These are phyloP conservation scores for Ophioninae sp. DNA, from an alignment of 2,888 invertebrate genomes.

Conservation along the genomic window DNA sequence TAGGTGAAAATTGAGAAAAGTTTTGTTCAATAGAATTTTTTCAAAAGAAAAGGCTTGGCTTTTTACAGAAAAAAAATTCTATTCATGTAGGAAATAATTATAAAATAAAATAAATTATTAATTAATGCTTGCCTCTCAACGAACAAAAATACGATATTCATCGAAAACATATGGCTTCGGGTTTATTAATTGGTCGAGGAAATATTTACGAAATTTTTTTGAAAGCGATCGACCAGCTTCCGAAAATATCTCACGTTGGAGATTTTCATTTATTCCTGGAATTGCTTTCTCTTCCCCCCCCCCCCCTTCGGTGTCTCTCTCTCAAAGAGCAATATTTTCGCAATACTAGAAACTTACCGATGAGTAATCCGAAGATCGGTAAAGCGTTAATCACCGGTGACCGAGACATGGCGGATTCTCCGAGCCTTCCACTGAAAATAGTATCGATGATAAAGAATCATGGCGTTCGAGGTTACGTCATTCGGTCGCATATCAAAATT, in stretches of 20 bases:
- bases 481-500: neutral
- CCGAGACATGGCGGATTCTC: constrained; percentile 53
- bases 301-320: neutral
- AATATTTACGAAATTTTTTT: neutral
- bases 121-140: neutral
- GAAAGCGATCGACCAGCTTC: neutral
- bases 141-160: neutral
- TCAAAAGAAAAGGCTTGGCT: too few relatives aligned
- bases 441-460: constrained; percentile 18
- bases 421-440: neutral
- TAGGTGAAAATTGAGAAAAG: too few relatives aligned
- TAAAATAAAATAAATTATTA: too few relatives aligned
- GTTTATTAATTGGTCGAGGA: neutral
- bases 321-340: neutral
- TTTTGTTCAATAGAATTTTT: too few relatives aligned
- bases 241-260: neutral
- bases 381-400: constrained; percentile 36
- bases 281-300: neutral
- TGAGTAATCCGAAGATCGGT: constrained; percentile 41
- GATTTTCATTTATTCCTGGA: neutral
- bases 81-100: too few relatives aligned
- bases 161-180: neutral
- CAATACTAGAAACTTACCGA: constrained; percentile 48
- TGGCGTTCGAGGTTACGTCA: neutral
- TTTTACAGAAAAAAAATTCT: too few relatives aligned